phyloP scores from a whole-genome alignment of 2,113 vertebrate species.

The Spea multiplicata region DNA sequence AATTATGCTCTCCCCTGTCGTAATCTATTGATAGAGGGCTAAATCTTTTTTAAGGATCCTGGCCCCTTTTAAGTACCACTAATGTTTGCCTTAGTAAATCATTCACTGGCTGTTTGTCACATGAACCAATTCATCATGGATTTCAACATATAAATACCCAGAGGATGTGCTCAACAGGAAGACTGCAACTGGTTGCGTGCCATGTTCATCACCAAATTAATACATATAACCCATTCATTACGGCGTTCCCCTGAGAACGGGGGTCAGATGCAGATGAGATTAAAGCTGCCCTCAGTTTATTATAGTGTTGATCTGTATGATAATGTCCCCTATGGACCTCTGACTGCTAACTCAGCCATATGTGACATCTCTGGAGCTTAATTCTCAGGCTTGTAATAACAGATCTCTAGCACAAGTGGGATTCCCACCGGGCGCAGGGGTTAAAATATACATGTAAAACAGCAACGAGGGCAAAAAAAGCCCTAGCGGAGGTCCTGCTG shows the following conservation, averaged over 20 bases:
- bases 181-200: conserved; percentile 15
- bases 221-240: conserved; percentile 38
- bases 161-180: conserved; percentile 22
- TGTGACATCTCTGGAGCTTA: conserved; percentile 39
- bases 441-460: conserved; percentile 45
- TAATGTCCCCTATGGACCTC: conserved; percentile 36
- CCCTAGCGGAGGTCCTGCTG: conserved; percentile 12
- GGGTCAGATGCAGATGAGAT: conserved; percentile 33
- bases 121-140: conserved; percentile 1
- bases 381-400: conserved; percentile 41
- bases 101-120: neutral
- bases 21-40: neutral
- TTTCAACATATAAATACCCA: conserved; percentile 3
- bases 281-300: conserved; percentile 35
- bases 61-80: neutral
- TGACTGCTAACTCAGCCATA: conserved; percentile 34
- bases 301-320: conserved; percentile 38
- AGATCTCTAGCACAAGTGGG: conserved; percentile 32
- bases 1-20: neutral
- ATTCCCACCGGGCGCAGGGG: conserved; percentile 40
- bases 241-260: conserved; percentile 10
- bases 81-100: neutral
- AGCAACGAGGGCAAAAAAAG: conserved; percentile 25
- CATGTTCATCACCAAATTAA: conserved; percentile 34
- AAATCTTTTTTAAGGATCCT: neutral